Evolutionary conservation across 1,140 invertebrate species (phyloP).

Genomic region (Zelostemma sp.): DNA sequence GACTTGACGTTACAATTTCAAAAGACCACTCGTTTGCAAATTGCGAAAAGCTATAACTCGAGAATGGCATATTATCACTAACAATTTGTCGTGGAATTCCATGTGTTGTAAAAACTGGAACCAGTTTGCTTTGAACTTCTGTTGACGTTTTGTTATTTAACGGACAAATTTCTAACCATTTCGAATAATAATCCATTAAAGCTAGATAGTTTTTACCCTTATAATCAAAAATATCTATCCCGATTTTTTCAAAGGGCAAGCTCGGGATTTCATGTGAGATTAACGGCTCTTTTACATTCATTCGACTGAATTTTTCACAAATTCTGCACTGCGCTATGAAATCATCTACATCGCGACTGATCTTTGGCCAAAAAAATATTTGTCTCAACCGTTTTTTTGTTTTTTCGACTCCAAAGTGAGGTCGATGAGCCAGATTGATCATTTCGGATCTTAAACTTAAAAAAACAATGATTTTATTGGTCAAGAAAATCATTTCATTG

Average conservation of each 20-base stretch:
- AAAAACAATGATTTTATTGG: conserved; percentile 53
- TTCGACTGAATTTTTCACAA: conserved; percentile 17
- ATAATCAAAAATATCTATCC: conserved; percentile 26
- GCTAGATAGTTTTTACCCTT: conserved; percentile 20
- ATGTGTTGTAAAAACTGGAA: conserved; percentile 21
- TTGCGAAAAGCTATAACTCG: conserved; percentile 45
- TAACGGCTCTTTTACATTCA: conserved; percentile 33
- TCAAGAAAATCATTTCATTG: conserved; percentile 50
- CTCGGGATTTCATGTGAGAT: conserved; percentile 27
- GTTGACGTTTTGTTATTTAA: conserved; percentile 15
- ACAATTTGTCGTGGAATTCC: conserved; percentile 19
- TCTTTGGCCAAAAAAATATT: conserved; percentile 40
- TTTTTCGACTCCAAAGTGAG: conserved; percentile 55
- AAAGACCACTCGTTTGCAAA: conserved; percentile 62
- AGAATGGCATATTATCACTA: conserved; percentile 31
- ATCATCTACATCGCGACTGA: conserved; percentile 14
- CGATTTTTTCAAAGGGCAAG: conserved; percentile 37
- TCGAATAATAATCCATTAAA: conserved; percentile 40
- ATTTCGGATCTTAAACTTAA: conserved; percentile 44
- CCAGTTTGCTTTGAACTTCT: conserved; percentile 9
- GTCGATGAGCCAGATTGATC: conserved; percentile 48
- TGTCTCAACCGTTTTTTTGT: conserved; percentile 25
- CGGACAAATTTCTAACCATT: conserved; percentile 28
- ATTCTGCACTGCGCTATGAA: conserved; percentile 16
- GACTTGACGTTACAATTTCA: conserved; percentile 57